Base-by-base conservation (phyloP, 2,113 vertebrate species). In the Aegotheles bennettii region DNA sequence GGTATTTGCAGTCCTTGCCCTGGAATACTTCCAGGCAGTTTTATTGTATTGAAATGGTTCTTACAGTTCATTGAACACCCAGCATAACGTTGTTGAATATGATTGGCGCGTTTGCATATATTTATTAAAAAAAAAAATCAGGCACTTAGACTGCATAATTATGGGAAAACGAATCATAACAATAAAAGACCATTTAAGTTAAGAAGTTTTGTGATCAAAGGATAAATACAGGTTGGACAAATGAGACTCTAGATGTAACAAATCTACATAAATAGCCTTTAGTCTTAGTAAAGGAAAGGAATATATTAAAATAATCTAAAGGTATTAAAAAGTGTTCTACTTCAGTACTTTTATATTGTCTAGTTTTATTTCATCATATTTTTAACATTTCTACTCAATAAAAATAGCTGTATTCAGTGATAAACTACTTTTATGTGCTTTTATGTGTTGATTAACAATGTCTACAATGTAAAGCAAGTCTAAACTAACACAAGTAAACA, bases 11-110 rank as follows among this genome's bases (percentile, higher is more conserved):
- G 91, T 93, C 94, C 96, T 95, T 95, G 89, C 84, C 78, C 89
- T 98, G 97, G 97, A 97, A 97, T 94, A 96, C 89, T 97, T 98
- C 98, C 98, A 98, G 96, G 68, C 69, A 97, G 94, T 94, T 98
- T 97, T 98, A 98, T 98, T 98, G 97, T 98, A 97, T 97, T 98
- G 96, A 98, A 98, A 98, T 98, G 96, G 92, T 96, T 98, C 97
- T 97, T 97, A 97, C 97, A 98, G 98, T 98, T 98, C 98, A 98
- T 94, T 98, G 98, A 97, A 79, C 96, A 98, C 97, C 97, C 94
- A 98, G 96, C 97, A 97, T 97, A 98, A 98, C 97, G 97, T 63
- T 94, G 64, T 94, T 97, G 97, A 98, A 98, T 98, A 97, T 97
- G 96, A 98, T 97, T 98, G 98, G 98, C 94, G 80, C 84, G 69